Conservation (phyloP, 92 coral and sea anemone species). For the Actinernus sp. region DNA sequence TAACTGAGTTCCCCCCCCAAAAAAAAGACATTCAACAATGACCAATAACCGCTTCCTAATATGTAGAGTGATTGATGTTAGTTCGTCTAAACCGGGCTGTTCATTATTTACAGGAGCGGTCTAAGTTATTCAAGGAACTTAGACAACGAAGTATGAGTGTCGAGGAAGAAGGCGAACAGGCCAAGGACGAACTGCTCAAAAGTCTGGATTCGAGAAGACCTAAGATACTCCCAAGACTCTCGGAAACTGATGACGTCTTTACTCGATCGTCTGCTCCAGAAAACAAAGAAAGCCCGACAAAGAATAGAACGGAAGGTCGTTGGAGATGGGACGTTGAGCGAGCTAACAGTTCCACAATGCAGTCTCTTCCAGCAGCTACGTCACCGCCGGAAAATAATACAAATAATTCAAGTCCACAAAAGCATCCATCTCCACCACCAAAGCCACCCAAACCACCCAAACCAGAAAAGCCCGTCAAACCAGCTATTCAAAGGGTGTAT, state of each 20-base stretch:
- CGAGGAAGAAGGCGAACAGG: constrained; percentile 29
- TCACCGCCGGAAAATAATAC: no score
- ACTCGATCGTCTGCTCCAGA: constrained; percentile 1
- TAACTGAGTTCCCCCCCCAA: no score
- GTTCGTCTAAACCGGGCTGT: no score
- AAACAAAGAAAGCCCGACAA: not conserved
- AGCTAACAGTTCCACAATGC: not conserved
- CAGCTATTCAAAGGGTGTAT: constrained; percentile 37
- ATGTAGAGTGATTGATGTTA: no score
- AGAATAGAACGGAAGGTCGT: not conserved
- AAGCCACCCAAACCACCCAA: constrained; percentile 14
- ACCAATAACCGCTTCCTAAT: no score
- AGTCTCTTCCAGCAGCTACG: no score
- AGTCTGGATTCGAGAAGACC: constrained; percentile 41
- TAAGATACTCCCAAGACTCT: not conserved
- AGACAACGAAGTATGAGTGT: constrained; percentile 54
- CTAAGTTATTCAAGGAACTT: constrained; percentile 33
- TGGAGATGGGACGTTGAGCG: not conserved
- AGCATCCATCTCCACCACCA: not conserved
- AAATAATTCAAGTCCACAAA: not conserved
- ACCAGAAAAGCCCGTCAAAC: constrained; percentile 16
- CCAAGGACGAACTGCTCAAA: constrained; percentile 55
- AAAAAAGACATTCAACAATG: no score
- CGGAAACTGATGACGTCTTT: not conserved
- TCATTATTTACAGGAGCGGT: constrained; percentile 44